These are phyloP conservation scores for Brachionus asplanchnoidis DNA, from an alignment of 1,140 invertebrate genomes.

Conservation along the genomic window DNA sequence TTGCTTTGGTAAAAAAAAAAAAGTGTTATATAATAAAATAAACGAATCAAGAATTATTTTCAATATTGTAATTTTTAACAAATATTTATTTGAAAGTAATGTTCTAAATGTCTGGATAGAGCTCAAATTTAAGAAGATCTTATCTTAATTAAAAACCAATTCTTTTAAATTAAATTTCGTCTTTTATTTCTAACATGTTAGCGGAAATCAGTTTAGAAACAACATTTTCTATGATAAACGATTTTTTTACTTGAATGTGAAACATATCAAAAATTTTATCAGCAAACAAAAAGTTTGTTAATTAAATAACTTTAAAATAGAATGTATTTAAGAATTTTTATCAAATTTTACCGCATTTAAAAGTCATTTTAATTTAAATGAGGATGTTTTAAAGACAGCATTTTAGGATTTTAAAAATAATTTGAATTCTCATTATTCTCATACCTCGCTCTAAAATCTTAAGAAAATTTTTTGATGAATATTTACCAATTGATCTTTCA, in stretches of 20 bases:
- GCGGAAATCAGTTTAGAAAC: background rate
- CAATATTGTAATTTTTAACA: background rate
- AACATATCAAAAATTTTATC: background rate
- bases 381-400: background rate
- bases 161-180: background rate
- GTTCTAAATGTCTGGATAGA: conserved; percentile 2
- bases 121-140: background rate
- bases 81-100: conserved; percentile 5
- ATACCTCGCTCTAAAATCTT: background rate
- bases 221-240: background rate
- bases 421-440: background rate
- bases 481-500: background rate
- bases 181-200: background rate
- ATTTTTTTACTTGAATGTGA: background rate
- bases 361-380: background rate
- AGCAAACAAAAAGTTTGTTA: background rate
- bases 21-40: background rate
- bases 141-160: background rate
- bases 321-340: background rate
- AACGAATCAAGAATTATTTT: background rate
- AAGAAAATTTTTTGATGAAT: background rate
- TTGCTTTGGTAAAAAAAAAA: background rate
- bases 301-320: background rate
- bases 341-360: background rate
- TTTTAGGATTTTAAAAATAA: no score